phyloP scores from a whole-genome alignment of 1,140 invertebrate species.

The Acromyrmex echinatior region DNA sequence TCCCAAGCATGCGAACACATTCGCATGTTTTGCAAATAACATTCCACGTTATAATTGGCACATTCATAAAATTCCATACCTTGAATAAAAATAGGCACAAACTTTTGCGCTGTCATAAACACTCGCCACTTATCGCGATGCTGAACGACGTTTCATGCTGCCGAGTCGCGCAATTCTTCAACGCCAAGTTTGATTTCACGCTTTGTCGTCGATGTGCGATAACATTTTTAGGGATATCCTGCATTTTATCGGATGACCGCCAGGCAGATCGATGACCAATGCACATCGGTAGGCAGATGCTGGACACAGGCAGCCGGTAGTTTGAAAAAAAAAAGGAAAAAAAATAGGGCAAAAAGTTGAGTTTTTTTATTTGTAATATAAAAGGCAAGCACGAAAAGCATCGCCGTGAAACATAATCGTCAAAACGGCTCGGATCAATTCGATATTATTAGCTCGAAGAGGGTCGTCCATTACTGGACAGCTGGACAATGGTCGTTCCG shows the following conservation, averaged over 20 bases:
- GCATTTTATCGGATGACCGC: constrained; percentile 48
- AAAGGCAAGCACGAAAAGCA: constrained; percentile 75
- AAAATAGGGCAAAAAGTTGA: constrained; percentile 72
- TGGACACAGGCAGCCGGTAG: constrained; percentile 31
- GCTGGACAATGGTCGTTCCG: constrained; percentile 80
- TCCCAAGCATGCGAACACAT: background rate
- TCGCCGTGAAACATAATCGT: constrained; percentile 82
- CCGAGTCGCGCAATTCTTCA: background rate
- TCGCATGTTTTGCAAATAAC: background rate
- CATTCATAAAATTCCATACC: background rate
- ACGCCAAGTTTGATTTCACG: constrained; percentile 27
- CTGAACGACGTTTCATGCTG: background rate
- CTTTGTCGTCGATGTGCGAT: background rate
- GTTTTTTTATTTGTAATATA: constrained; percentile 73
- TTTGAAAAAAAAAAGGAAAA: constrained; percentile 49
- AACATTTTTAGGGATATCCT: background rate
- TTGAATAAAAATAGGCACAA: background rate
- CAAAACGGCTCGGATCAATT: constrained; percentile 82
- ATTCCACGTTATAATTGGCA: background rate
- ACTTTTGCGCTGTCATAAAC: background rate
- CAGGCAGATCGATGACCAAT: constrained; percentile 25
- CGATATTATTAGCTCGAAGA: constrained; percentile 80
- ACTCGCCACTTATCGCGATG: background rate
- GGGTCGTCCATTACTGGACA: constrained; percentile 80
- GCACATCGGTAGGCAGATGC: constrained; percentile 64